Percentiles rank a stretch among this genome's conserved stretches.
These are phyloP conservation scores for Mionectes olivaceus DNA, from an alignment of 2,797 vertebrate species.

Conservation along the genomic window DNA sequence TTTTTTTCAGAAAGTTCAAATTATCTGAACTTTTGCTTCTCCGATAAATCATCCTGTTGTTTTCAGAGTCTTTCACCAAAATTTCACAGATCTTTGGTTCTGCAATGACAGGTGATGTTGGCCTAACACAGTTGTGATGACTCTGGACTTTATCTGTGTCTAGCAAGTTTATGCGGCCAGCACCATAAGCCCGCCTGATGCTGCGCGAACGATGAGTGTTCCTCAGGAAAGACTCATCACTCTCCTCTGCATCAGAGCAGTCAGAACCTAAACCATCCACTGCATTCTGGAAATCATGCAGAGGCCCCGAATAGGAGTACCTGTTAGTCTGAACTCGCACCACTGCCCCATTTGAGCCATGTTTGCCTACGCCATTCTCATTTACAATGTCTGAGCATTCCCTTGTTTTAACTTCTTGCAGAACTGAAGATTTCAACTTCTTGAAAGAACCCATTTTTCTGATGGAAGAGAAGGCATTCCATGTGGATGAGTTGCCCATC, in stretches of 20 bases:
- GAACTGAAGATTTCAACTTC: conserved; percentile 91
- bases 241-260: conserved; percentile 72
- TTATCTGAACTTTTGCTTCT: conserved; percentile 93
- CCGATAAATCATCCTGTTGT: conserved; percentile 78
- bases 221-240: conserved; percentile 82
- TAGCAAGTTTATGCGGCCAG: conserved; percentile 88
- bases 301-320: conserved; percentile 17
- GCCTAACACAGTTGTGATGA: conserved; percentile 21
- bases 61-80: conserved; percentile 69
- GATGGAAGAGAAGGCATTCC: conserved; percentile 88
- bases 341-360: conserved; percentile 39
- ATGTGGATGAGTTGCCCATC: conserved; percentile 79
- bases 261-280: conserved; percentile 78
- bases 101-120: neutral
- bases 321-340: conserved; percentile 43
- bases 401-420: conserved; percentile 91
- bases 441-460: conserved; percentile 96
- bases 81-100: conserved; percentile 70
- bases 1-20: conserved; percentile 85
- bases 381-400: conserved; percentile 72
- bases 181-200: conserved; percentile 90
- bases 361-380: conserved; percentile 15
- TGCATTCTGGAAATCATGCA: conserved; percentile 28
- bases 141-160: conserved; percentile 72
- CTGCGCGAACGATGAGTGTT: conserved; percentile 91